These are phyloP conservation scores for Choloepus hoffmanni DNA, from an alignment of 2,113 vertebrate genomes.

Conservation along the genomic window DNA sequence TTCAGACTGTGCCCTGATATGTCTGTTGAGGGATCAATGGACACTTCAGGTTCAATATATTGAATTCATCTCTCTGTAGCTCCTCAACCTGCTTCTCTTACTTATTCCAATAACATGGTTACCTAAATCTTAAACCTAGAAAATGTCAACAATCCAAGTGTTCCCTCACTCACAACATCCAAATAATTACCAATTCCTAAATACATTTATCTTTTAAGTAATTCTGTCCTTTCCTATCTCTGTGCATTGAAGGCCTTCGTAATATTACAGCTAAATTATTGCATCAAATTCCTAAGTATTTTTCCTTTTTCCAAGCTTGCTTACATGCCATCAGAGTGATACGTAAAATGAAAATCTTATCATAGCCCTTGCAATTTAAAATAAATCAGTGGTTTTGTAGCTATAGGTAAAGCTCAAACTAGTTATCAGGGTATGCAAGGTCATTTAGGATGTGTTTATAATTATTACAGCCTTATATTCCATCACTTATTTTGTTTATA, in stretches of 20 bases:
- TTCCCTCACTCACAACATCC: background rate
- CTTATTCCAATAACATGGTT: background rate
- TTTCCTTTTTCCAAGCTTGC: background rate
- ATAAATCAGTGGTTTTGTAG: background rate
- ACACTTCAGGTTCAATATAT: background rate
- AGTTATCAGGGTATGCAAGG: background rate
- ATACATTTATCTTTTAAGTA: background rate
- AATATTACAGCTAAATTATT: conserved; percentile 19
- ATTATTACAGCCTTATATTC: background rate
- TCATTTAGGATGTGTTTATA: background rate
- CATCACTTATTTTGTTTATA: background rate
- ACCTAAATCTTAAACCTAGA: background rate
- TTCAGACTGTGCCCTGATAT: background rate
- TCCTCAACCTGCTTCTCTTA: background rate
- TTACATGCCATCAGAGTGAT: background rate
- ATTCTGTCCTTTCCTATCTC: background rate
- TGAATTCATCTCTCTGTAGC: background rate
- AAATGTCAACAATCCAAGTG: background rate
- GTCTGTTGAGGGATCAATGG: background rate
- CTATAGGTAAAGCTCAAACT: background rate
- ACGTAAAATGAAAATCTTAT: background rate
- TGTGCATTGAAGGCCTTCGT: background rate
- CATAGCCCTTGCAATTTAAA: background rate
- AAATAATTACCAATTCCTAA: background rate
- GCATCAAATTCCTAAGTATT: background rate